Evolutionary conservation across 1,140 invertebrate species (phyloP).

Genomic region (Dreissena polymorpha): DNA sequence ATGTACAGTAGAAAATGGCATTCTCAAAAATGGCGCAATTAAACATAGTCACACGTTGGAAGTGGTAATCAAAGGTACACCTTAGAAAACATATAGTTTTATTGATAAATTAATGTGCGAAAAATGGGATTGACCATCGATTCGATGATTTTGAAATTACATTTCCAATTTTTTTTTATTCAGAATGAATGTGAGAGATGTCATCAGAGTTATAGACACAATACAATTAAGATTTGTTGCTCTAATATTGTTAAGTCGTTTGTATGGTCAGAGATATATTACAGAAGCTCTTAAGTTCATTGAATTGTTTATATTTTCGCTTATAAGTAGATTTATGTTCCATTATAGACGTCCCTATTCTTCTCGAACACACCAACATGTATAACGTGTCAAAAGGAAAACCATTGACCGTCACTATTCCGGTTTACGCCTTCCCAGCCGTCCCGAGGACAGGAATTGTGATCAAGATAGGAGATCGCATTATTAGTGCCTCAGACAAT

Average conservation of each 20-base stretch:
- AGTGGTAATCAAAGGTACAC: not conserved
- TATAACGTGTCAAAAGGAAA: slow-evolving; percentile 18
- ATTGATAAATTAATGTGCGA: too few relatives aligned
- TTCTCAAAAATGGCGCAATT: not conserved
- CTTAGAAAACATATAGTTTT: not conserved
- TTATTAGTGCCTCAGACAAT: too few relatives aligned
- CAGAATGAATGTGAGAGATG: too few relatives aligned
- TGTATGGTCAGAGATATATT: too few relatives aligned
- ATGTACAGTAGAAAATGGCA: slow-evolving; percentile 1
- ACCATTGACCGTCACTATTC: not conserved
- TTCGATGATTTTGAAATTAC: too few relatives aligned
- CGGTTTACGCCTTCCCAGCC: not conserved
- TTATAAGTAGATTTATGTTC: not conserved
- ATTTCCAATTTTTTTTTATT: too few relatives aligned
- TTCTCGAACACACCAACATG: not conserved
- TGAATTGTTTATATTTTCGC: not conserved
- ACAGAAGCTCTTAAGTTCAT: too few relatives aligned
- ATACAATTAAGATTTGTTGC: not conserved
- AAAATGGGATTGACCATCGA: too few relatives aligned
- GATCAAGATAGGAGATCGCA: too few relatives aligned
- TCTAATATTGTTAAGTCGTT: not conserved
- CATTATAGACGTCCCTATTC: not conserved
- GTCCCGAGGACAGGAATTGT: not conserved
- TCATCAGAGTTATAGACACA: too few relatives aligned
- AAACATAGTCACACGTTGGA: not conserved